Evolutionary conservation across 2,797 vertebrate species (phyloP), one percentile per base, ranked within the genome.

Genomic region (Thunnus albacares): DNA sequence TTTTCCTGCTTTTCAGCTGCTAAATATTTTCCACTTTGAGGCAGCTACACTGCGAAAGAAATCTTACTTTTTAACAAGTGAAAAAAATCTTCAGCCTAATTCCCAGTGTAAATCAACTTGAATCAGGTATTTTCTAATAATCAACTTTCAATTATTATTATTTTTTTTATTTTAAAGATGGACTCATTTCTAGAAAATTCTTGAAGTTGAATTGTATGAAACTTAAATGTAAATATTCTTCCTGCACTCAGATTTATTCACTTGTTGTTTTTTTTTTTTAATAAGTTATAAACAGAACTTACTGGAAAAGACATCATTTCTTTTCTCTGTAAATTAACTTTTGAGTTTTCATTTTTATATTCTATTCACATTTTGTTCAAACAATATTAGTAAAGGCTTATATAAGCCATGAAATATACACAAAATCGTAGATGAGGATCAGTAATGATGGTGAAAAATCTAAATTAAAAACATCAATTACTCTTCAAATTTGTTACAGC

Each of bases 391-490:
- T 55, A 47, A 8, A 15, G 49, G 62, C 11, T 12, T n/a, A 49
- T 4, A 20, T 45, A 28, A 30, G 12, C n/a, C 10, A 10, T 55
- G 3, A 73, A 55, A 58, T 24, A 45, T 14, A 28, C 2, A 55
- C 17, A 10, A 35, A 71, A 43, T 9, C 12, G 30, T 9, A 38
- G 10, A 38, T 5, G 1, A 11, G 38, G 15, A 28, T 20, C 33
- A 60, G 38, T 35, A 52, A 14, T 28, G 13, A 43, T 58, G 11
- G 28, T 69, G 22, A 55, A 67, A 67, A 75, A 51, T 20, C 9
- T 11, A 4, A 11, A 20, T 18, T 75, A 15, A 20, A 33, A 64
- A 45, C 28, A 20, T 47, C 13, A 30, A 1, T 55, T 10, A 17
- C 28, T 33, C 26, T 13, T 30, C 9, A 4, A 5, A 15, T n/a